Evolutionary conservation across 2,113 vertebrate species (phyloP), one percentile per base, ranked within the genome.

Genomic region (Mastomys natalensis): DNA sequence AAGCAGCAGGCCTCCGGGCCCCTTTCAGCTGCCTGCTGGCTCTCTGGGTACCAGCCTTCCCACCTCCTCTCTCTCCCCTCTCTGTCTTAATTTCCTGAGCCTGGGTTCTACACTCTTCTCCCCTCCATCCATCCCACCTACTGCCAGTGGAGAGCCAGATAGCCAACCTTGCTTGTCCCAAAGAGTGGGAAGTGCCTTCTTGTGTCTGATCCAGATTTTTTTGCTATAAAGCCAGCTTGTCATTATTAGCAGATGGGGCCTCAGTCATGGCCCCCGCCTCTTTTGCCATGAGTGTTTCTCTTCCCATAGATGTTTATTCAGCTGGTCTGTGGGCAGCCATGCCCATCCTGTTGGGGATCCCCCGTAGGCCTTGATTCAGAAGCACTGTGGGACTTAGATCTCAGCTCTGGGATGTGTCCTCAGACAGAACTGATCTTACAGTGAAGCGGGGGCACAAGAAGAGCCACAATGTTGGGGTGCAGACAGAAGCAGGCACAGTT

Each of bases 31-130:
- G 4, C 53, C 43, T 45, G 12, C 43, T 24, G 5, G 8, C 10
- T n/a, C 43, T 26, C 26, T 68, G 53, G 0, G 24, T 43, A 34
- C 6, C 48, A 1, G 55, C 43, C 51, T 87, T 43, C 24, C 66
- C 9, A 26, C 26, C 0, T 29, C 21, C 13, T 24, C 2, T 70
- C 2, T 84, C 9, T 19, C 1, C 24, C 0, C 16, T n/a, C 58
- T 37, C 51, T 60, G 13, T 73, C 51, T 73, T 22, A n/a, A 43
- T 12, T 6, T 53, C 53, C n/a, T 31, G 37, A 5, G 58, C 43
- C 66, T 7, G 2, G 26, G 2, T 5, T 51, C 74, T 29, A 31
- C 31, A 13, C 9, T 45, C 58, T 7, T 34, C n/a, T 45, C 31
- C 13, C 5, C 13, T 5, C 10, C 53, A 13, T 5, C 7, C n/a